Conservation (phyloP, 2,888 invertebrate species). For the Busseola fusca region DNA sequence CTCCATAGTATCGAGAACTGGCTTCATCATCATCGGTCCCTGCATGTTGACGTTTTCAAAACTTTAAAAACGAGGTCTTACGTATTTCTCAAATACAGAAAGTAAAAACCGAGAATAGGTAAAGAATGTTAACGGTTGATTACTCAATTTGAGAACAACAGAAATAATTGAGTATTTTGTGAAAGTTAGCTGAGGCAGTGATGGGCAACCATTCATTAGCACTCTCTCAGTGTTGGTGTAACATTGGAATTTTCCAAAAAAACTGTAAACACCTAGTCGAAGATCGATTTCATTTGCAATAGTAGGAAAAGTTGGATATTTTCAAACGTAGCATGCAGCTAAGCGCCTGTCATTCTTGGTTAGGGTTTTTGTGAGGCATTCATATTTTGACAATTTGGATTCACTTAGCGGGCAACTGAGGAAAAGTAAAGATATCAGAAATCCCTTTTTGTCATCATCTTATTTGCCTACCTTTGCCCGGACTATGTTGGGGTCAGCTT, state of each 20-base stretch:
- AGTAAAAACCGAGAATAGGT: conserved; percentile 12
- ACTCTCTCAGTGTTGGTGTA: conserved; percentile 18
- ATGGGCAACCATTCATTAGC: conserved; percentile 35
- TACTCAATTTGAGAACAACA: conserved; percentile 23
- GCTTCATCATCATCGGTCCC: neutral
- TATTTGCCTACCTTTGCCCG: too few relatives aligned
- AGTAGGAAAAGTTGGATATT: neutral
- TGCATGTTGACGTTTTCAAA: neutral
- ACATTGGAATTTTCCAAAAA: conserved; percentile 13
- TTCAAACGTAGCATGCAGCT: neutral
- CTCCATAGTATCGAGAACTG: neutral
- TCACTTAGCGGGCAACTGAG: neutral
- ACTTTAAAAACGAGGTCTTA: conserved; percentile 1
- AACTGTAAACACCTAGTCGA: neutral
- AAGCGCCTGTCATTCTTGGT: too few relatives aligned
- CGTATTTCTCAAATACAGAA: conserved; percentile 24
- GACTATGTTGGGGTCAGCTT: too few relatives aligned
- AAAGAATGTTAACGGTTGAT: conserved; percentile 8
- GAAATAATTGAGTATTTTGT: conserved; percentile 39
- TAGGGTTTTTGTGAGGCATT: too few relatives aligned
- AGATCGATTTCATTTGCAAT: neutral
- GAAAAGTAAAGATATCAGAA: neutral
- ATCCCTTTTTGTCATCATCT: neutral
- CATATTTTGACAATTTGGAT: neutral
- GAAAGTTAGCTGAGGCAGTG: conserved; percentile 38